These are phyloP conservation scores for Drosophila affinis DNA, from an alignment of 2,888 invertebrate species.

Conservation along the genomic window DNA sequence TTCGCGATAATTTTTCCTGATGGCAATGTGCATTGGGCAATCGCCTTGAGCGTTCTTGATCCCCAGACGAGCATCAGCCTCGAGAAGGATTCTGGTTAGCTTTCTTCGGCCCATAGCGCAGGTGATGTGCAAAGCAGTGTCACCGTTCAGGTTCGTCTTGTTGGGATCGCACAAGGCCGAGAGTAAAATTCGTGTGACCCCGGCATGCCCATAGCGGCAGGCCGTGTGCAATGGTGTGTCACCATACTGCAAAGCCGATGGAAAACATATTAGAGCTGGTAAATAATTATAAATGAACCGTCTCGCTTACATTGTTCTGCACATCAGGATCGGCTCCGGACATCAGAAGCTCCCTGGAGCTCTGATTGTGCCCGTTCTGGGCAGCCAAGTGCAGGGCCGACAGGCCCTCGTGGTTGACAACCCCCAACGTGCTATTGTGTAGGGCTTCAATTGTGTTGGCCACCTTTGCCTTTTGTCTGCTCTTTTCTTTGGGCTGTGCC, in stretches of 20 bases:
- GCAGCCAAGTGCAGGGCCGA: conserved; percentile 97
- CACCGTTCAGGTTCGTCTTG: conserved; percentile 97
- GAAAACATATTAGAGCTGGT: conserved; percentile 54
- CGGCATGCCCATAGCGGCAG: conserved; percentile 97
- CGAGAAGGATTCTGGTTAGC: conserved; percentile 94
- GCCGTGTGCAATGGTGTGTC: conserved; percentile 97
- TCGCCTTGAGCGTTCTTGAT: conserved; percentile 88
- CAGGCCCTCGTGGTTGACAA: conserved; percentile 93
- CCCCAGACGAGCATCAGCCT: conserved; percentile 90
- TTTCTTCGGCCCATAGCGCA: conserved; percentile 97
- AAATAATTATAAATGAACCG: background rate
- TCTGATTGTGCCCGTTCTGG: conserved; percentile 98
- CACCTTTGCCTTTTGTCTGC: conserved; percentile 67
- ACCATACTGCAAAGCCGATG: conserved; percentile 89
- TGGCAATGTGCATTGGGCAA: conserved; percentile 94
- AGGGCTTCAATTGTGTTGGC: conserved; percentile 84
- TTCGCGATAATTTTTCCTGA: conserved; percentile 93
- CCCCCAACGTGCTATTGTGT: conserved; percentile 87
- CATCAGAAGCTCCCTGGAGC: conserved; percentile 93
- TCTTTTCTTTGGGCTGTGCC: conserved; percentile 63
- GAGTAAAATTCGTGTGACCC: conserved; percentile 96
- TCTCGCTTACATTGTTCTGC: conserved; percentile 90
- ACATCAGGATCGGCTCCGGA: conserved; percentile 94
- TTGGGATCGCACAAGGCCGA: conserved; percentile 94
- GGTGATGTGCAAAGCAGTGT: conserved; percentile 96